Evolutionary conservation across 2,888 invertebrate species (phyloP).

Genomic region (Cylindroiulus punctatus): DNA sequence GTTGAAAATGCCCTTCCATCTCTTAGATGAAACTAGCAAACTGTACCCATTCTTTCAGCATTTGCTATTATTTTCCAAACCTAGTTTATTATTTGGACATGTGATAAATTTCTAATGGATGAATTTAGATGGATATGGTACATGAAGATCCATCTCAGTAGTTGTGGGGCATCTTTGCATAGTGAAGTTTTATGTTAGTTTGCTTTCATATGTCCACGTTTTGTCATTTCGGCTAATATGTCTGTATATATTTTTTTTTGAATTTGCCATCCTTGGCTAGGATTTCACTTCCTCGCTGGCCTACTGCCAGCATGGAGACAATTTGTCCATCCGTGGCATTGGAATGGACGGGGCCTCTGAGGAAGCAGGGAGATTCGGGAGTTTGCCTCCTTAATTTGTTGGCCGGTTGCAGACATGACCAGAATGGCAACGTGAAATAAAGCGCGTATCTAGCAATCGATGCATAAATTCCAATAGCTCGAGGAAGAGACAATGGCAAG

Average conservation of each 20-base stretch:
- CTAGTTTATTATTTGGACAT: no score
- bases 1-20: no score
- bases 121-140: no score
- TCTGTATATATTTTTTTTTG: not conserved
- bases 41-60: no score
- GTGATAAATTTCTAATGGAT: no score
- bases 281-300: constrained; percentile 1
- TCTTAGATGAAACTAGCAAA: no score
- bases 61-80: no score
- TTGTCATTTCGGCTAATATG: not conserved
- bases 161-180: no score
- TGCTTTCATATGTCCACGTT: not conserved
- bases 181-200: not conserved
- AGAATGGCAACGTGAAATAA: not conserved
- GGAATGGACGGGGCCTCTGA: not conserved
- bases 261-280: not conserved
- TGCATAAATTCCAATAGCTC: not conserved
- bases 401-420: not conserved
- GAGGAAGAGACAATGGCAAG: not conserved
- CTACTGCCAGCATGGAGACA: not conserved
- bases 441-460: not conserved
- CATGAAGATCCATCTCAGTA: no score
- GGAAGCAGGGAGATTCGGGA: not conserved
- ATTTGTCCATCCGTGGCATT: not conserved
- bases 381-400: not conserved